Evolutionary conservation across 2,113 vertebrate genomes (phyloP), one percentile per base, ranked within the genome.

Genomic region (Vidua macroura): DNA sequence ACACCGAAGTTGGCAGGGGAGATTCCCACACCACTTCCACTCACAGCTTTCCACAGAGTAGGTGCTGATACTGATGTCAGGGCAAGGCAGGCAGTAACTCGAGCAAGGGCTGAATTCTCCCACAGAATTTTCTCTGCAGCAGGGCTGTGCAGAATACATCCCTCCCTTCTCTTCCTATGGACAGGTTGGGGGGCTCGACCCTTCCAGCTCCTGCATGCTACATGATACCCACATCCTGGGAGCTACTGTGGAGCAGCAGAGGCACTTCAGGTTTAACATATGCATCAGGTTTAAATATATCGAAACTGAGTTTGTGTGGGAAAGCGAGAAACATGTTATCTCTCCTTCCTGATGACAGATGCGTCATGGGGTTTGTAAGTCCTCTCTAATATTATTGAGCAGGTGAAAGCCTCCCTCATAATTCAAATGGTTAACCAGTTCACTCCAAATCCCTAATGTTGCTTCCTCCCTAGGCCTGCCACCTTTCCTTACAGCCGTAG

Each of bases 1-100:
- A 92, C 48, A 81, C 13, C 0, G 1, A 63, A 37, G 19, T 18
- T 66, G 0, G 0, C 56, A 11, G 53, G 8, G 31, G 30, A 53
- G 25, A 51, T 74, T 69, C n/a, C 67, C 55, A 9, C 70, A 28
- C 37, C 19, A 8, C 69, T 74, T 19, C 31, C 69, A 55, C 66
- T 63, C 60, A 25, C 60, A 63, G 80, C 59, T 75, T 85, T 46
- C 82, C 55, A 55, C 39, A 39, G 77, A 67, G 41, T 2, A 64
- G 46, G 28, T 0, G 2, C 53, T 2, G 3, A 53, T 20, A 58
- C 0, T 19, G n/a, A 58, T 46, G 62, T 14, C 81, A 80, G 63
- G 35, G 62, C 63, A 85, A 53, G 35, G 39, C 35, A 69, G 63
- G 31, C 27, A 92, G 51, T 53, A 62, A 75, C 51, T 25, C 2